Evolutionary conservation across 2,113 vertebrate genomes (phyloP).

Genomic region (Ailuropoda melanoleuca): DNA sequence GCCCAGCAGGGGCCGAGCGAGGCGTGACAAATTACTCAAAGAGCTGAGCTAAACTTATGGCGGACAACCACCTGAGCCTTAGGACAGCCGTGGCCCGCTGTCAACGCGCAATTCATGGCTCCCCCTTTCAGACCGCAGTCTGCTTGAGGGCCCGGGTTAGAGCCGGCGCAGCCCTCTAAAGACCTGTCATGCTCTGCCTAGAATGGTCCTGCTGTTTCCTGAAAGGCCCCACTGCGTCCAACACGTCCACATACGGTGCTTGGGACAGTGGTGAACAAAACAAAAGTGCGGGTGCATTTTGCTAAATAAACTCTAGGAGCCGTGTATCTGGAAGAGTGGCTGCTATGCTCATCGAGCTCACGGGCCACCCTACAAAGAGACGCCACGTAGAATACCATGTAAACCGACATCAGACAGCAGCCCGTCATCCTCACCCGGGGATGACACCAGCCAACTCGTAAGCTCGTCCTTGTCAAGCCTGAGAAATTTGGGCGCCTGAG

Average conservation of each 20-base stretch:
- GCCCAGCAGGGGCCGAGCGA: slow-evolving; percentile 92
- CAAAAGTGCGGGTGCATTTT: not conserved
- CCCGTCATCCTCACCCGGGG: not conserved
- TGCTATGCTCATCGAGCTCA: slow-evolving; percentile 29
- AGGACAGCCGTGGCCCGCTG: slow-evolving; percentile 77
- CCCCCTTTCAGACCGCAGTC: slow-evolving; percentile 69
- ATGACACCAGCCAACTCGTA: not conserved
- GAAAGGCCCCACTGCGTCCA: slow-evolving; percentile 56
- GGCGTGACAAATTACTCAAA: slow-evolving; percentile 98
- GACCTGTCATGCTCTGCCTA: slow-evolving; percentile 76
- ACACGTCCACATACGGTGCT: slow-evolving; percentile 39
- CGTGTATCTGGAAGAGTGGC: not conserved
- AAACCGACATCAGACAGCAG: not conserved
- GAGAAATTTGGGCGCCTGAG: not conserved
- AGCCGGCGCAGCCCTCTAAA: slow-evolving; percentile 69
- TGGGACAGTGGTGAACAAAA: slow-evolving; percentile 50
- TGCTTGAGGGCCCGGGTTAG: slow-evolving; percentile 76
- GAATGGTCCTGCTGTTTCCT: slow-evolving; percentile 78
- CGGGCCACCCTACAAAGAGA: not conserved
- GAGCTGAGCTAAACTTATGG: slow-evolving; percentile 89
- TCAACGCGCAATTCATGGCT: slow-evolving; percentile 80
- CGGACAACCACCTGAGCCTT: slow-evolving; percentile 96
- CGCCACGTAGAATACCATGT: not conserved
- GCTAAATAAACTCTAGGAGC: slow-evolving; percentile 11
- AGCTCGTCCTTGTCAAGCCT: not conserved